phyloP scores from a whole-genome alignment of 1,140 invertebrate genomes.

The Cherax quadricarinatus region DNA sequence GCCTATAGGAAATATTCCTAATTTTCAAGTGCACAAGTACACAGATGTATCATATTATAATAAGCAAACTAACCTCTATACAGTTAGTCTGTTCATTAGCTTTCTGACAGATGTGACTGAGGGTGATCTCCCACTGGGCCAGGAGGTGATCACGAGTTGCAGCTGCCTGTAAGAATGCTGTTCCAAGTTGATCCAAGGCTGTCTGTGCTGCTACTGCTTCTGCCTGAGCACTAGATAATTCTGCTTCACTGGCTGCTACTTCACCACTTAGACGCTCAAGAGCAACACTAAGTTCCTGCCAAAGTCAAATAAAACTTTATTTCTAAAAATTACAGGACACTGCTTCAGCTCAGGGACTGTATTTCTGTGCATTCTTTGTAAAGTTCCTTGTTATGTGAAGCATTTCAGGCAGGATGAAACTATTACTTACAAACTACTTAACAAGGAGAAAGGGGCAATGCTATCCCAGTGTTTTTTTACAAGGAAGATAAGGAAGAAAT shows the following conservation, averaged over 20 bases:
- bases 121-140: constrained; percentile 54
- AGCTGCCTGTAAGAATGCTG: constrained; percentile 56
- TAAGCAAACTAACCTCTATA: constrained; percentile 40
- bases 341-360: neutral
- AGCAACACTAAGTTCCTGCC: constrained; percentile 51
- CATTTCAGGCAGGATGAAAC: too few species aligned
- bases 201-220: constrained; percentile 47
- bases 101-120: constrained; percentile 44
- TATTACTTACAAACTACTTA: too few species aligned
- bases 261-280: constrained; percentile 33
- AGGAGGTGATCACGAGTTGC: constrained; percentile 49
- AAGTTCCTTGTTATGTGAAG: too few species aligned
- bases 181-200: constrained; percentile 53
- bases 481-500: too few species aligned
- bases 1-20: too few species aligned
- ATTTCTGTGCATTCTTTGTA: too few species aligned
- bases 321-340: neutral
- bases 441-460: too few species aligned
- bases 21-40: too few species aligned
- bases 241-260: constrained; percentile 34
- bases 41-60: too few species aligned
- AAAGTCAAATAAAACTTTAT: neutral
- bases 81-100: constrained; percentile 41
- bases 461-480: too few species aligned
- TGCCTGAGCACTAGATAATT: constrained; percentile 26